Base-by-base conservation (phyloP, 2,888 invertebrate genomes). In the Cecidostiba fungosa region DNA sequence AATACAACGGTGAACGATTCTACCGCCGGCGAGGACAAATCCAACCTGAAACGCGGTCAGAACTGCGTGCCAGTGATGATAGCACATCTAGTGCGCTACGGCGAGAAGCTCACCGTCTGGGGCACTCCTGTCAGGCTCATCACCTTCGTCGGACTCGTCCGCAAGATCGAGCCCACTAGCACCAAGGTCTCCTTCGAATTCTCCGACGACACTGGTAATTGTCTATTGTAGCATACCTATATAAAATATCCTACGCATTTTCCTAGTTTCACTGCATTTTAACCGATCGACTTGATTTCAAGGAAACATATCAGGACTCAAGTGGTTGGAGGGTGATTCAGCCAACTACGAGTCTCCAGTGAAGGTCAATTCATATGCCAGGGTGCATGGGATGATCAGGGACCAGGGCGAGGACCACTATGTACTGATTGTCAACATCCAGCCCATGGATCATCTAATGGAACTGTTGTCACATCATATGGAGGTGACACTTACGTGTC, bases 391-490 rank as follows among this genome's bases (percentile, higher is more conserved):
- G 0, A 95, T 96, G 32, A 92, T 97, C 0, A 94, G 97, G 47
- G 94, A 95, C 12, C 95, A 96, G 89, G 95, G 95, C 39, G 95
- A 95, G 12, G 94, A 95, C 85, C 95, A 95, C 87, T 95, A 95
- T 72, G 90, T 97, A 0, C 95, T 96, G 92, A 94, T 96, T 0
- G 94, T 96, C 86, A 95, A 95, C 88, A 95, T 97, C 88, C 89
- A 94, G 39, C 95, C 96, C 0, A 90, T 97, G 0, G 94, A 94
- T 32, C 94, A 95, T 89, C 93, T 96, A 77, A 96, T 96, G 89
- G 96, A 96, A 88, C 89, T 97, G 6, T 95, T 95, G 0, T 94
- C 94, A 78, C 97, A 97, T 92, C 89, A 96, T 3, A 92, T 97
- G 73, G 96, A 97, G 92, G 95, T 96, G 0, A 94, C 96, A 19